phyloP scores from a whole-genome alignment of 1,140 invertebrate species.

The Drosophila lacteicornis region DNA sequence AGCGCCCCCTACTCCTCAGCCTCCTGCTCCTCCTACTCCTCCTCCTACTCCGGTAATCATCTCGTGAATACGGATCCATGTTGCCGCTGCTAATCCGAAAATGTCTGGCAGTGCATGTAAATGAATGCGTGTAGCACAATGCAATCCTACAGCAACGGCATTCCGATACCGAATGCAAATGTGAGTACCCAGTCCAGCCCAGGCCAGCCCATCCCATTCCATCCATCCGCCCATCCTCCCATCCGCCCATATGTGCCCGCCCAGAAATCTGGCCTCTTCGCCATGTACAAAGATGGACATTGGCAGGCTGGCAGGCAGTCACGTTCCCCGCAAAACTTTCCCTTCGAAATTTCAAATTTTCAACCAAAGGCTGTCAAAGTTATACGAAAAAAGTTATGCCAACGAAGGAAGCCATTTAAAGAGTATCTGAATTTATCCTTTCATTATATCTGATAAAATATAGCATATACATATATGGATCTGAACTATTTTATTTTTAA shows the following conservation, averaged over 20 bases:
- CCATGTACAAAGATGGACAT: slow-evolving; percentile 9
- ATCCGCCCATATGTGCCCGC: neutral
- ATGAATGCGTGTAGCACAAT: slow-evolving; percentile 13
- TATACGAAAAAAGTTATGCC: too few species aligned
- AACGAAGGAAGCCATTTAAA: too few species aligned
- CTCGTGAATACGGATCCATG: slow-evolving; percentile 1
- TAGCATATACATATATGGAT: too few species aligned
- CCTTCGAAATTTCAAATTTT: slow-evolving; percentile 8
- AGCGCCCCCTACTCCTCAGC: neutral
- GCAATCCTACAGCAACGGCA: slow-evolving; percentile 5
- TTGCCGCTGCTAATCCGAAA: slow-evolving; percentile 16
- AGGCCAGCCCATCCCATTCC: neutral
- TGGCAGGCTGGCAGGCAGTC: slow-evolving; percentile 16
- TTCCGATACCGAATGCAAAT: slow-evolving; percentile 11
- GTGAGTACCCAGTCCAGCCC: neutral
- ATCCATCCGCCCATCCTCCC: neutral
- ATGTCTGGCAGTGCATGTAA: slow-evolving; percentile 15
- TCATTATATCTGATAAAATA: too few species aligned
- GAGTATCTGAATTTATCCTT: too few species aligned
- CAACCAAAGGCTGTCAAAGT: neutral
- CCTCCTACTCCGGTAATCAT: neutral
- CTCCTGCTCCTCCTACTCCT: too few species aligned
- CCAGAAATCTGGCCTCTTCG: slow-evolving; percentile 4
- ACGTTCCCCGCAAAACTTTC: slow-evolving; percentile 11
- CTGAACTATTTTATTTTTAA: too few species aligned